Evolutionary conservation across 2,113 vertebrate genomes (phyloP).

Genomic region (Polypterus senegalus): DNA sequence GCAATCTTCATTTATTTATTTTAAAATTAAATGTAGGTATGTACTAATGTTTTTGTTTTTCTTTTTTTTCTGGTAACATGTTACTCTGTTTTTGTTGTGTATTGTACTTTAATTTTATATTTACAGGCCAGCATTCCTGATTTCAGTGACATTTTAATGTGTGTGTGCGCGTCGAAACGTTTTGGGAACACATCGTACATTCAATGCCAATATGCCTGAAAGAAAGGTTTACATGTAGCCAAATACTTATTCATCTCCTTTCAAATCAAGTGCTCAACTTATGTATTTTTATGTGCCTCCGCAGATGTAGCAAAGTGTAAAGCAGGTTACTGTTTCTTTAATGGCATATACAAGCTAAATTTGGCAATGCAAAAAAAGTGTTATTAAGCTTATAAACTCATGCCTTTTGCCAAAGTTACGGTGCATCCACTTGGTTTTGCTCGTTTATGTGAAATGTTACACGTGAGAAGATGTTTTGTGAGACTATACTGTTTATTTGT

Average conservation of each 20-base stretch:
- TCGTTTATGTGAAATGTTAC: slow-evolving; percentile 52
- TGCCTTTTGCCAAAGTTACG: slow-evolving; percentile 71
- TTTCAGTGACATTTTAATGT: slow-evolving; percentile 78
- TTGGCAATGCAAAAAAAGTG: slow-evolving; percentile 66
- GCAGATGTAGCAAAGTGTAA: slow-evolving; percentile 72
- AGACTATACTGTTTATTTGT: slow-evolving; percentile 47
- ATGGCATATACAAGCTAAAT: slow-evolving; percentile 65
- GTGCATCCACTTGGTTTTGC: slow-evolving; percentile 56
- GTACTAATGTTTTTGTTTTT: slow-evolving; percentile 74
- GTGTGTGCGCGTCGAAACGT: slow-evolving; percentile 19
- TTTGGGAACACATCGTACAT: slow-evolving; percentile 72
- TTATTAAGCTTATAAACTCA: slow-evolving; percentile 66
- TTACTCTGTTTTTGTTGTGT: slow-evolving; percentile 66
- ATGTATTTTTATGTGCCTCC: slow-evolving; percentile 68
- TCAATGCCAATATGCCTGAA: slow-evolving; percentile 70
- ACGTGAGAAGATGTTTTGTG: slow-evolving; percentile 50
- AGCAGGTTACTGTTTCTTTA: slow-evolving; percentile 67
- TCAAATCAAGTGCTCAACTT: slow-evolving; percentile 58
- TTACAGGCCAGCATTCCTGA: slow-evolving; percentile 85
- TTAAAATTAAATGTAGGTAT: slow-evolving; percentile 87
- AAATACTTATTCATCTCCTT: slow-evolving; percentile 74
- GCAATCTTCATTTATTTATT: slow-evolving; percentile 99
- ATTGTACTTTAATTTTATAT: slow-evolving; percentile 79
- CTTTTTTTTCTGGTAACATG: slow-evolving; percentile 76
- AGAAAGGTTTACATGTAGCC: slow-evolving; percentile 78